Evolutionary conservation across 2,797 vertebrate genomes (phyloP), one percentile per base, ranked within the genome.

Genomic region (Atherinosoma microstoma): DNA sequence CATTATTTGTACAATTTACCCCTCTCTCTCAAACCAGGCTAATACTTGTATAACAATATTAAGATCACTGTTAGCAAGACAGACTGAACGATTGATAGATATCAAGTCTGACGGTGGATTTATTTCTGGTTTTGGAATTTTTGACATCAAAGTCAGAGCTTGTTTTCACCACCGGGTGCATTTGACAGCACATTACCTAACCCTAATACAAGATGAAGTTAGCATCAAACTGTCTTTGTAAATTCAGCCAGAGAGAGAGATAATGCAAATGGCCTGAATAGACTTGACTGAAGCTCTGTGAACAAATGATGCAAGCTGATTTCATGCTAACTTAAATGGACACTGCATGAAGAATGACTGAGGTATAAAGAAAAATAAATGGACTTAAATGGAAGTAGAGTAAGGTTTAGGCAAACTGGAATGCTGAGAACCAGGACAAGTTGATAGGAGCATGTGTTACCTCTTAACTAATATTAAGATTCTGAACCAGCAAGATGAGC

Each of bases 231-330:
- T 40, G 60, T 64, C 27, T 49, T 75, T 71, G 67, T 67, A 77
- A 76, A 82, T 53, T 73, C 1, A 27, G 15, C 40, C 34, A 27
- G 24, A 27, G 24, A 40, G 22, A 67, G n/a, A 68, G 61, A 53
- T 36, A 53, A 84, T 64, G 73, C 15, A 85, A 83, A 83, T 64
- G 24, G 47, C 71, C 5, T 54, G 29, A 59, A 70, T 69, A 30
- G 34, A 51, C 72, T 64, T 32, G 61, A 58, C 40, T 71, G 34
- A 22, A 47, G 57, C 58, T 64, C 11, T 70, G 47, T 58, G 32
- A 64, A 64, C 35, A 51, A 68, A 4, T 2, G 18, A 45, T 32
- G 22, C 29, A 11, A 47, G 29, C 12, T 45, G 38, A 63, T 49
- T 8, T 27, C 9, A 6, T 13, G 6, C 6, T 34, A 45, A 45